These are phyloP conservation scores for Hemitrygon akajei DNA, from an alignment of 2,797 vertebrate genomes.

Conservation along the genomic window DNA sequence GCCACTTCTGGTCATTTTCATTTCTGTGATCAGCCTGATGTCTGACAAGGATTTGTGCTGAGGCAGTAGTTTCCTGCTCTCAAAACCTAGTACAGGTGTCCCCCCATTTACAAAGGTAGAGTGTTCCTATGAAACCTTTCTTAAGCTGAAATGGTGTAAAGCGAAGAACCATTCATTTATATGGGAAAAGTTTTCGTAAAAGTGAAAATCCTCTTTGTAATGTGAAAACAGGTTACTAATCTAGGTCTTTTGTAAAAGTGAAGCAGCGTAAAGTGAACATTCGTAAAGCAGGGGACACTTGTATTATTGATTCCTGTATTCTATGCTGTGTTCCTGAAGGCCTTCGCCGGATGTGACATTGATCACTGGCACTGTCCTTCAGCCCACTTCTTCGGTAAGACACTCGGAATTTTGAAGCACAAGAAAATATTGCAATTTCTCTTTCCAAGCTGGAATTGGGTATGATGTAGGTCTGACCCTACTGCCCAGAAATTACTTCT, in stretches of 20 bases:
- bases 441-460: neutral
- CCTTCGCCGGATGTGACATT: neutral
- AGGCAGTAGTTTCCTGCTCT: neutral
- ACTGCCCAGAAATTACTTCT: neutral
- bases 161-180: no score
- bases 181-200: no score
- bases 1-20: neutral
- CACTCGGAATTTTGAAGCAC: neutral
- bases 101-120: no score
- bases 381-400: neutral
- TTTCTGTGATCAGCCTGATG: neutral
- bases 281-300: no score
- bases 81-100: neutral
- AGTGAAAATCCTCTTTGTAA: no score
- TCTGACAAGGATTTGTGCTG: neutral
- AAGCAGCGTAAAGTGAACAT: no score
- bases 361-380: neutral
- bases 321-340: neutral
- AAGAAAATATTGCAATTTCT: neutral
- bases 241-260: no score
- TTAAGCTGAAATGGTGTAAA: no score
- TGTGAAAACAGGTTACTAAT: no score
- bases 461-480: no score
- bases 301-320: no score
- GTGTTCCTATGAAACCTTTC: no score